A percentile compares a stretch with the other conserved stretches of the same genome.
Conservation (phyloP, 2,888 invertebrate genomes). For the Apodemia hepburni region DNA sequence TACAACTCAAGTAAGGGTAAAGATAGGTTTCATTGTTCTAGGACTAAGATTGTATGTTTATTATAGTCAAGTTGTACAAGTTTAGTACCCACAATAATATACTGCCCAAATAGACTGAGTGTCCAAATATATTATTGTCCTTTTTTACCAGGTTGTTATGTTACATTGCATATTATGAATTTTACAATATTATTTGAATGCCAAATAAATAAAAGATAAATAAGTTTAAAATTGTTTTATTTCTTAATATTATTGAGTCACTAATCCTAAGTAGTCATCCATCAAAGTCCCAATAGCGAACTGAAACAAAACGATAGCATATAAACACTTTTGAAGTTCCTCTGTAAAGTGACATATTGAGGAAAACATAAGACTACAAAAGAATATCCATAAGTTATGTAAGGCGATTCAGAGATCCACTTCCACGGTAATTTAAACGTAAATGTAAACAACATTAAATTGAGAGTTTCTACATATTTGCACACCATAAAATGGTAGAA, state of each 20-base stretch:
- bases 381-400: too few species aligned
- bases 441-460: too few species aligned
- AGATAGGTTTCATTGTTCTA: slow-evolving; percentile 33
- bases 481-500: too few species aligned
- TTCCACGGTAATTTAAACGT: too few species aligned
- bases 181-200: slow-evolving; percentile 73
- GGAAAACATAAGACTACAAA: neutral
- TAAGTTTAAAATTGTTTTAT: slow-evolving; percentile 38
- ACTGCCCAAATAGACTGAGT: slow-evolving; percentile 77
- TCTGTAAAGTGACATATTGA: neutral
- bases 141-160: slow-evolving; percentile 67
- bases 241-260: slow-evolving; percentile 60
- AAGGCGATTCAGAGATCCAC: too few species aligned
- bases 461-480: too few species aligned
- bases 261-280: slow-evolving; percentile 97
- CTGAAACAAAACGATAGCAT: slow-evolving; percentile 79
- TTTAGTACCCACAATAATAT: slow-evolving; percentile 34
- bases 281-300: slow-evolving; percentile 99
- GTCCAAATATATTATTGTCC: slow-evolving; percentile 68
- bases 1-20: slow-evolving; percentile 23
- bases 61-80: slow-evolving; percentile 26
- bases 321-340: neutral
- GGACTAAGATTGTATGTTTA: slow-evolving; percentile 29
- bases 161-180: slow-evolving; percentile 66
- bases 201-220: slow-evolving; percentile 67